These are phyloP conservation scores for Archocentrus centrarchus DNA, from an alignment of 2,113 vertebrate species.

Conservation along the genomic window DNA sequence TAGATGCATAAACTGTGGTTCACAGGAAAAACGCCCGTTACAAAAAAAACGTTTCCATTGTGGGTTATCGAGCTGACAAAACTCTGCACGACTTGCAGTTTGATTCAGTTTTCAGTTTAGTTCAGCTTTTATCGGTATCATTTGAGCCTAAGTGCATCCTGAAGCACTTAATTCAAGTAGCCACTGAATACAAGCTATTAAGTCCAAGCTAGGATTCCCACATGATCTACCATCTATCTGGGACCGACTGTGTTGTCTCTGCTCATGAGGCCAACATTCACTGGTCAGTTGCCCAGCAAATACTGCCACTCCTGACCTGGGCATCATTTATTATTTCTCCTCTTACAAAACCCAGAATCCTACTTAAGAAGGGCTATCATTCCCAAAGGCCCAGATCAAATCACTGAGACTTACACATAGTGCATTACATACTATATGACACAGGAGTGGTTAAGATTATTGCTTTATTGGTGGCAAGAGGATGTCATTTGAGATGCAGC, in stretches of 20 bases:
- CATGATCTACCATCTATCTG: constrained; percentile 2
- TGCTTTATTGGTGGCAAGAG: constrained; percentile 69
- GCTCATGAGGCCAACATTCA: not conserved
- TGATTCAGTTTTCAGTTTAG: constrained; percentile 17
- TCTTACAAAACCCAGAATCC: not conserved
- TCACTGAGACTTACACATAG: constrained; percentile 49
- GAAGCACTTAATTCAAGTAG: constrained; percentile 4
- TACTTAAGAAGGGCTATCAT: constrained; percentile 26
- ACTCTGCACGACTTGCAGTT: not conserved
- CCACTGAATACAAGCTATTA: constrained; percentile 8
- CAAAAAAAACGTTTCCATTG: not conserved
- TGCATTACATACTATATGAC: constrained; percentile 56
- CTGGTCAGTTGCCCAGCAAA: constrained; percentile 20
- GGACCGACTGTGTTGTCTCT: constrained; percentile 13
- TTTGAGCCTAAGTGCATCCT: constrained; percentile 12
- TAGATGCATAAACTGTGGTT: not conserved
- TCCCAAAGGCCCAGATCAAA: constrained; percentile 56
- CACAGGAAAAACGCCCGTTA: not conserved
- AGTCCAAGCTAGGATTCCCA: constrained; percentile 18
- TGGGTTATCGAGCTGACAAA: not conserved
- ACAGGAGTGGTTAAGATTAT: constrained; percentile 68
- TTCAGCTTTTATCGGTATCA: constrained; percentile 19
- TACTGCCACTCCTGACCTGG: constrained; percentile 18
- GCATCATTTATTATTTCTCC: constrained; percentile 38
- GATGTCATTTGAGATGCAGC: constrained; percentile 73